Evolutionary conservation across 2,888 invertebrate genomes (phyloP).

Genomic region (Tipula unca): DNA sequence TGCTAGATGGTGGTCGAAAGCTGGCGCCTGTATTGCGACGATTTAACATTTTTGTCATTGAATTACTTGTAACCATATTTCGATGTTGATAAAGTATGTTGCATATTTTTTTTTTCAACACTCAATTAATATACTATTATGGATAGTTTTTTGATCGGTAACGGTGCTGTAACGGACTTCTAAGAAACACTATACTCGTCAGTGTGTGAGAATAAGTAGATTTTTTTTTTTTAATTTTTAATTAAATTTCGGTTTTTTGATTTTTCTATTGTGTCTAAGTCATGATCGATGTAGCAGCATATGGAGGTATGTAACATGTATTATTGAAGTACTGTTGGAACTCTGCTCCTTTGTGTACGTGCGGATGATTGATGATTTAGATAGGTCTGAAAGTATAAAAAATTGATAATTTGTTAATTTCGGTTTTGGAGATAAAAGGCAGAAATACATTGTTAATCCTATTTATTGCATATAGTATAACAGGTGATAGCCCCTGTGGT

Average conservation of each 20-base stretch:
- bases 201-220: background rate
- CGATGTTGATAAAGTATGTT: background rate
- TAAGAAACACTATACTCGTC: background rate
- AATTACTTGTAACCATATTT: conserved; percentile 17
- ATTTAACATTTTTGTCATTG: conserved; percentile 33
- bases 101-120: background rate
- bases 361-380: background rate
- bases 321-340: background rate
- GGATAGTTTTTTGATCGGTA: background rate
- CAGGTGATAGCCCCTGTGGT: no score
- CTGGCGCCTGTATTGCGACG: conserved; percentile 25
- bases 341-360: background rate
- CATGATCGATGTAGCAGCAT: background rate
- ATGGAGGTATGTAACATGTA: background rate
- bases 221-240: background rate
- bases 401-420: background rate
- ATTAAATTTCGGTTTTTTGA: background rate
- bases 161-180: background rate
- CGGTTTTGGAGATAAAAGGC: no score
- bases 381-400: background rate
- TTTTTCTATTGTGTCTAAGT: background rate
- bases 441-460: no score
- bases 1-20: conserved; percentile 33
- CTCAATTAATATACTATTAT: background rate
- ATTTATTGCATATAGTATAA: no score